Conservation (phyloP, 2,797 vertebrate genomes). For the Pseudocheirus occidentalis region DNA sequence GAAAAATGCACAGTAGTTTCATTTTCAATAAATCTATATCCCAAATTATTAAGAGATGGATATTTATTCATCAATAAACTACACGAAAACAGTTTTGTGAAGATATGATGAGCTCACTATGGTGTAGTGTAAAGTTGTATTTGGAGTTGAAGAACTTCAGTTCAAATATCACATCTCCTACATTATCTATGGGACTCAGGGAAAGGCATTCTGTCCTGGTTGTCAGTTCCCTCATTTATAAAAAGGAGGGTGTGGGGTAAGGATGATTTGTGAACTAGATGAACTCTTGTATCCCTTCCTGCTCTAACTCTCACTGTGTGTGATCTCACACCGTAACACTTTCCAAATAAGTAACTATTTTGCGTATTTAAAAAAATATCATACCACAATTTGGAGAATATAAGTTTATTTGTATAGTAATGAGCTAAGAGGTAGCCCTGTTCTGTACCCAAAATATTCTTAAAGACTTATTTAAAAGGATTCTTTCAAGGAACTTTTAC, state of each 20-base stretch:
- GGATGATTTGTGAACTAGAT: not conserved
- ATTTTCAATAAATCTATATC: not conserved
- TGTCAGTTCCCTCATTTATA: not conserved
- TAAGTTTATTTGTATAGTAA: not conserved
- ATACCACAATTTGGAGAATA: not conserved
- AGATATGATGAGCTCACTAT: not conserved
- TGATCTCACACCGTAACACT: not conserved
- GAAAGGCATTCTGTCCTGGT: not conserved
- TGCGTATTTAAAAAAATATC: not conserved
- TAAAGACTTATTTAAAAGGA: not conserved
- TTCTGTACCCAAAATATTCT: not conserved
- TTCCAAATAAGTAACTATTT: not conserved
- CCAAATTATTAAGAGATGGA: not conserved
- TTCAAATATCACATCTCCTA: not conserved
- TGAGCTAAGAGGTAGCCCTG: not conserved
- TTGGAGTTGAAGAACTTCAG: not conserved
- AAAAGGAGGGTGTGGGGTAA: not conserved
- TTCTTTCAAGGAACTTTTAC: not conserved
- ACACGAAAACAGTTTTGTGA: not conserved
- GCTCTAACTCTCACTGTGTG: not conserved
- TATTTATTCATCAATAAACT: not conserved
- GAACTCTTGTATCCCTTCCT: not conserved
- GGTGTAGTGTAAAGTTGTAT: not conserved
- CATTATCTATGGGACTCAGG: not conserved
- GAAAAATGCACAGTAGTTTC: not conserved